A percentile compares a stretch with the other conserved stretches of the same genome.
phyloP scores from a whole-genome alignment of 2,113 vertebrate species.

The Globicephala melas region DNA sequence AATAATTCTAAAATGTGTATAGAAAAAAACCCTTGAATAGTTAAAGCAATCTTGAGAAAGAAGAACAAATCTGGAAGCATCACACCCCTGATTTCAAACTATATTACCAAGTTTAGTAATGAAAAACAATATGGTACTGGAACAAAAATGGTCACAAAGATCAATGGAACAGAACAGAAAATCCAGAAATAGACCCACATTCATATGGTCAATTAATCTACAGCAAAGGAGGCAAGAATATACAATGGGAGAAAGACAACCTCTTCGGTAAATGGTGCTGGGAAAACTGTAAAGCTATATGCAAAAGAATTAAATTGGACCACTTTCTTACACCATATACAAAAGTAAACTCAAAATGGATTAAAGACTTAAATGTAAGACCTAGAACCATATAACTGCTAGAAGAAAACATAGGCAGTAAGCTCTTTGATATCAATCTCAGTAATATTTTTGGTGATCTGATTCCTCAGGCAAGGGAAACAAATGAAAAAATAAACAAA shows the following conservation, averaged over 20 bases:
- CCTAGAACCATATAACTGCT: background rate
- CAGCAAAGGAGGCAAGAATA: background rate
- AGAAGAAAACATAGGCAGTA: background rate
- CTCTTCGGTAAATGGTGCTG: background rate
- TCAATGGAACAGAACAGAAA: background rate
- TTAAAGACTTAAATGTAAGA: background rate
- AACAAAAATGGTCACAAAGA: background rate
- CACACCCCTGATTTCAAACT: background rate
- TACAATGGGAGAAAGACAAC: background rate
- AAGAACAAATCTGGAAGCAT: background rate
- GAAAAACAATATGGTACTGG: background rate
- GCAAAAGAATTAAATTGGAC: background rate
- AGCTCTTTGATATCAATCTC: background rate
- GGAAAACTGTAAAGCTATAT: background rate
- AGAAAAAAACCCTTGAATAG: background rate
- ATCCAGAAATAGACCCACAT: background rate
- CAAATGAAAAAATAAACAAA: background rate
- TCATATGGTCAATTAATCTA: background rate
- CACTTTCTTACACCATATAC: background rate
- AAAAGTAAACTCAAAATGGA: background rate
- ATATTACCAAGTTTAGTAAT: background rate
- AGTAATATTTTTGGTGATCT: background rate
- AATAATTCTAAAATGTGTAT: background rate
- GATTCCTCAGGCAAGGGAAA: background rate
- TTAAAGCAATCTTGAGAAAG: background rate